Evolutionary conservation across 2,888 invertebrate species (phyloP).

Genomic region (Dendrolimus pini): DNA sequence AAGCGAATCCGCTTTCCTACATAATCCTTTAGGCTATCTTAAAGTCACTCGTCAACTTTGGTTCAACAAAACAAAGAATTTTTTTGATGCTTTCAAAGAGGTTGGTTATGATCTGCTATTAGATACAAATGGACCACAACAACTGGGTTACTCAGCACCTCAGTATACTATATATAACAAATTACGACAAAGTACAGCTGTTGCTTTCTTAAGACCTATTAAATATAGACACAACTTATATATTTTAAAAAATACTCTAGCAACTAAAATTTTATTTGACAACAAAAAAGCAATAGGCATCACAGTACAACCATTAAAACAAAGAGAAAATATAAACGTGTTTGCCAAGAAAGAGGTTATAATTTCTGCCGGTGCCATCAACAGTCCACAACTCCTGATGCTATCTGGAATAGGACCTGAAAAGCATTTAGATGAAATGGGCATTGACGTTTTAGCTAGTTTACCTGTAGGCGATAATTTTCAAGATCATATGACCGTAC

Average conservation of each 20-base stretch:
- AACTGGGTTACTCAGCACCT: conserved; percentile 25
- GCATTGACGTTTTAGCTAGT: conserved; percentile 25
- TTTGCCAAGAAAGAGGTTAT: conserved; percentile 32
- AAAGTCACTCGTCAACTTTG: conserved; percentile 29
- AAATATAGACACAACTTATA: conserved; percentile 25
- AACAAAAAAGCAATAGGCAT: conserved; percentile 28
- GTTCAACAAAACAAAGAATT: conserved; percentile 5
- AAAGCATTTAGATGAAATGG: conserved; percentile 25
- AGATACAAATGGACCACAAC: conserved; percentile 27
- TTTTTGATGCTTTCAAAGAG: conserved; percentile 24
- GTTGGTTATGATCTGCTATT: conserved; percentile 25
- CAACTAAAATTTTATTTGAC: conserved; percentile 26
- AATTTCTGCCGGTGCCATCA: conserved; percentile 36
- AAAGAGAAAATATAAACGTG: conserved; percentile 12
- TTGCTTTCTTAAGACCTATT: conserved; percentile 25
- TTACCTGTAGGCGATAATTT: conserved; percentile 36
- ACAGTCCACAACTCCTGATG: conserved; percentile 42
- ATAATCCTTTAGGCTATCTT: conserved; percentile 21
- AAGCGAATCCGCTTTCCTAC: conserved; percentile 34
- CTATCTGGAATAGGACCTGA: conserved; percentile 40
- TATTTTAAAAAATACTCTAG: conserved; percentile 28
- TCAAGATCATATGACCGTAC: conserved; percentile 30
- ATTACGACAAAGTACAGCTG: conserved; percentile 28
- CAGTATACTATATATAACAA: conserved; percentile 20
- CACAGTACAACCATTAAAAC: conserved; percentile 16